Percentiles rank a stretch among this genome's conserved stretches.
phyloP scores from a whole-genome alignment of 2,888 invertebrate genomes.

The Acrocyrtus sp. region DNA sequence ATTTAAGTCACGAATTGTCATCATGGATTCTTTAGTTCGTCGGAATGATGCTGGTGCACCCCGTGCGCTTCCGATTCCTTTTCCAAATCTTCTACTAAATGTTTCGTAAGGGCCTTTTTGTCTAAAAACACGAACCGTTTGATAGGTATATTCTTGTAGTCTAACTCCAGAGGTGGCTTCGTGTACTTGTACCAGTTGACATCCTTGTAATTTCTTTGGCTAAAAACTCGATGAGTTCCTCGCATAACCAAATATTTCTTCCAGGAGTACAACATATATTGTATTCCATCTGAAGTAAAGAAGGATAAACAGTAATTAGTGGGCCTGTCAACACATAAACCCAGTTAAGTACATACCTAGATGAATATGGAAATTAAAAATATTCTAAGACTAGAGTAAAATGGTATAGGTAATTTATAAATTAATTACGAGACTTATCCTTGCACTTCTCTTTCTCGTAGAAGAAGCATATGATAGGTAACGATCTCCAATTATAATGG shows the following conservation, averaged over 20 bases:
- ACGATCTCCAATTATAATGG: conserved; percentile 22
- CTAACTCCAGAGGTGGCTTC: conserved; percentile 2
- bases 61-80: too few species aligned
- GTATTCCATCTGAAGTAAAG: conserved; percentile 9
- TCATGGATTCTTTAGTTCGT: too few species aligned
- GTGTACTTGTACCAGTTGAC: conserved; percentile 33
- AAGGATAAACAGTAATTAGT: not conserved
- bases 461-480: conserved; percentile 7
- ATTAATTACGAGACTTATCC: conserved; percentile 9
- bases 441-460: conserved; percentile 6
- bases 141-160: conserved; percentile 15
- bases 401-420: too few species aligned
- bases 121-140: conserved; percentile 14
- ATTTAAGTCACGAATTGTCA: too few species aligned
- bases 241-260: conserved; percentile 26
- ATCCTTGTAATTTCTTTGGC: not conserved
- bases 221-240: conserved; percentile 17
- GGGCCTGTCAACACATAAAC: not conserved
- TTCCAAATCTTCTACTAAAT: conserved; percentile 3
- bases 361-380: too few species aligned
- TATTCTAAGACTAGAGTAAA: not conserved
- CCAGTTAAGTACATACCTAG: too few species aligned
- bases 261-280: conserved; percentile 26
- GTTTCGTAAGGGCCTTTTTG: conserved; percentile 19
- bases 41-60: too few species aligned